Evolutionary conservation across 2,113 vertebrate genomes (phyloP), one percentile per base, ranked within the genome.

Genomic region (Alectura lathami): DNA sequence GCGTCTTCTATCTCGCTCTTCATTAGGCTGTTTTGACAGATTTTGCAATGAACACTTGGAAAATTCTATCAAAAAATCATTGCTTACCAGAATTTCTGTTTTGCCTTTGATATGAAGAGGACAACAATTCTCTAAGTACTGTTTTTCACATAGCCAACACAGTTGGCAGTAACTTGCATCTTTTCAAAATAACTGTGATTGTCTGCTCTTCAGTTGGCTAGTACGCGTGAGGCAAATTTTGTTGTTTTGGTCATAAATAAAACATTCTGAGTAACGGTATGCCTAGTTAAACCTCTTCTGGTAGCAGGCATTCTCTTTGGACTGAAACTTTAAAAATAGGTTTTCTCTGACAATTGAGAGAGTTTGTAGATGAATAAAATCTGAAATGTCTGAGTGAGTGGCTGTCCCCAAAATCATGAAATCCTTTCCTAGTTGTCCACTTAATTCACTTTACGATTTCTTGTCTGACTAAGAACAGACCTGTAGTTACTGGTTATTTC

Each of bases 41-140:
- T 90, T 92, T 87, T 85, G 81, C 48, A 80, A 45, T 83, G 59
- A 91, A 47, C 88, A 54, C 86, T 91, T 87, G 59, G 69, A 88
- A 88, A 83, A 54, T 17, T 62, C 82, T 85, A 57, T 91, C 4
- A 3, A 24, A 74, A 88, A 81, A 78, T 72, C 18, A 68, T 45
- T 88, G 59, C 87, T 89, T 18, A 24, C 87, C 90, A 89, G 32
- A 88, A 80, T 93, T 90, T 92, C 45, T 94, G 43, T 89, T 95
- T 95, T 86, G 56, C 64, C 76, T 27, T 54, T 54, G 27, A 54
- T 38, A 54, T 42, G 51, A 57, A 75, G 62, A 84, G 60, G 45
- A 81, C 88, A 92, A 27, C 88, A 86, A 88, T 86, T 89, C 69
- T 92, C 96, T 73, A 89, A 94, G 74, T 90, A 74, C 64, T 68